A percentile compares a stretch with the other conserved stretches of the same genome.
These are phyloP conservation scores for Himalopsyche anomala DNA, from an alignment of 2,888 invertebrate genomes.

Conservation along the genomic window DNA sequence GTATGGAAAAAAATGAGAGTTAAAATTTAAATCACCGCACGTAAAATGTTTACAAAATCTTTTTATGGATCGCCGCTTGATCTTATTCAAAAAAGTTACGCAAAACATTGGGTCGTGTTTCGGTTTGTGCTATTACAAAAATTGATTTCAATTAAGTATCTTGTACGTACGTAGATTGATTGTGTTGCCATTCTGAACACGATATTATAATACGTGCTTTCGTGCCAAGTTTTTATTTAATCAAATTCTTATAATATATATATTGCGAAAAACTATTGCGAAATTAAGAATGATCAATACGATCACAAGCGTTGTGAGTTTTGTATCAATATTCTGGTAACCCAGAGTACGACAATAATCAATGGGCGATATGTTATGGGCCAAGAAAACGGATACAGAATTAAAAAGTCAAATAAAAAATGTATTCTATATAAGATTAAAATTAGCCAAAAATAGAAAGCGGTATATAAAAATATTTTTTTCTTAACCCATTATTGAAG, in stretches of 20 bases:
- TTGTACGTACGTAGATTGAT: conserved; percentile 37
- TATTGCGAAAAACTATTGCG: conserved; percentile 18
- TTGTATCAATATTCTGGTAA: too few relatives aligned
- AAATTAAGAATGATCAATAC: not conserved
- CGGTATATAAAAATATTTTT: too few relatives aligned
- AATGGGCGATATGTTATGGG: too few relatives aligned
- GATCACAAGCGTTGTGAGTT: not conserved
- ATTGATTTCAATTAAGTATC: conserved; percentile 42
- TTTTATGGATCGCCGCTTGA: conserved; percentile 42
- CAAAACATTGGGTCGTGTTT: conserved; percentile 36
- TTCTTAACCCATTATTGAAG: too few relatives aligned
- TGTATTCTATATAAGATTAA: too few relatives aligned
- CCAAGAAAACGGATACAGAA: too few relatives aligned
- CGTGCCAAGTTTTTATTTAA: conserved; percentile 32
- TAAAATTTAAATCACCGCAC: conserved; percentile 36
- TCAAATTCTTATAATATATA: conserved; percentile 41
- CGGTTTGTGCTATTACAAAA: conserved; percentile 40
- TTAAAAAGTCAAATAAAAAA: too few relatives aligned
- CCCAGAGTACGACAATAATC: too few relatives aligned
- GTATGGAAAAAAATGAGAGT: conserved; percentile 1
- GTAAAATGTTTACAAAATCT: conserved; percentile 37
- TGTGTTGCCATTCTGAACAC: conserved; percentile 42
- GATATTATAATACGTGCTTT: conserved; percentile 35
- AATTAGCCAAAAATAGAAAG: too few relatives aligned
- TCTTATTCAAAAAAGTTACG: conserved; percentile 43